phyloP scores from a whole-genome alignment of 2,797 vertebrate species.

The Oreochromis grahami region DNA sequence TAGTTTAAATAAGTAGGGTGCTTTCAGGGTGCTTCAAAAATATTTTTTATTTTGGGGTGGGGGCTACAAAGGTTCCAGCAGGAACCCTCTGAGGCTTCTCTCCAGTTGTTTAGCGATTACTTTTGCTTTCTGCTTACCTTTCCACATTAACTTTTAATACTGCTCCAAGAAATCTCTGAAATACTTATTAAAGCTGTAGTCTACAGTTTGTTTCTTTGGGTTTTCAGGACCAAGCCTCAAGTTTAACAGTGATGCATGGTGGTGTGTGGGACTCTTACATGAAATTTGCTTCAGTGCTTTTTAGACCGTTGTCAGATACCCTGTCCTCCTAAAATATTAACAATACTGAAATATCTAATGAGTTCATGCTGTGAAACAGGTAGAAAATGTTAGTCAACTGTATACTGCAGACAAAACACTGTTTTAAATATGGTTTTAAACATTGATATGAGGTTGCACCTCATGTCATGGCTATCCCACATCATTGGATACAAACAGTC shows the following conservation, averaged over 20 bases:
- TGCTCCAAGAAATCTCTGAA: background rate
- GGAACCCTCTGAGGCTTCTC: slow-evolving; percentile 20
- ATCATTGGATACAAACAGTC: background rate
- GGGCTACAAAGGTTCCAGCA: background rate
- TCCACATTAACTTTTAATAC: slow-evolving; percentile 22
- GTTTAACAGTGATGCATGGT: background rate
- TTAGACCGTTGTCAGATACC: background rate
- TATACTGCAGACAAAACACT: background rate
- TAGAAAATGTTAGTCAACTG: background rate
- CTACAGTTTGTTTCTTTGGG: background rate
- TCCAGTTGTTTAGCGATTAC: slow-evolving; percentile 12
- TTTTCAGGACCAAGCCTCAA: background rate
- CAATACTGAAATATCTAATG: background rate
- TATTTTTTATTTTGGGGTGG: background rate
- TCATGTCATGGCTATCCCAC: background rate
- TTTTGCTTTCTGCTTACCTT: slow-evolving; percentile 20
- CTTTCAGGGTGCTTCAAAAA: slow-evolving; percentile 13
- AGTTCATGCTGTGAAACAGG: background rate
- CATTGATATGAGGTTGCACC: background rate
- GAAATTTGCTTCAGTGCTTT: background rate
- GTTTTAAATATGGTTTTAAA: background rate
- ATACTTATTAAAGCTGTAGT: background rate
- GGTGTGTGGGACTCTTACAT: background rate
- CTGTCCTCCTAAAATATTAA: background rate
- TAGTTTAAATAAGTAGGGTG: background rate